phyloP scores from a whole-genome alignment of 2,113 vertebrate species.

The Pongo pygmaeus region DNA sequence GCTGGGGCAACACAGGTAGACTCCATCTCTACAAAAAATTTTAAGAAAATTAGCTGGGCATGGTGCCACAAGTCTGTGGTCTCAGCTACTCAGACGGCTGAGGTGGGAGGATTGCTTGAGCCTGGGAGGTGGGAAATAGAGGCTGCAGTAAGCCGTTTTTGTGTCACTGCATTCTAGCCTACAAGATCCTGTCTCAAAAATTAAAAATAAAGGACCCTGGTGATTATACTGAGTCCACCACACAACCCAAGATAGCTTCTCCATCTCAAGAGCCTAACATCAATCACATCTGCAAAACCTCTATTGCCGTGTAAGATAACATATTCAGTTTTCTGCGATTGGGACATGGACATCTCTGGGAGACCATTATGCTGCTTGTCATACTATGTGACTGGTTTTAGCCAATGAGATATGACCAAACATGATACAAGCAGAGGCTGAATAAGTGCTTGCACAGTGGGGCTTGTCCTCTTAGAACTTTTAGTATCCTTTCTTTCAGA shows the following conservation, averaged over 20 bases:
- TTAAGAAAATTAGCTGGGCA: too few species aligned
- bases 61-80: too few species aligned
- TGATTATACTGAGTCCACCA: not conserved
- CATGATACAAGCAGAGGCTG: not conserved
- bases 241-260: not conserved
- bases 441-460: not conserved
- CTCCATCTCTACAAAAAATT: too few species aligned
- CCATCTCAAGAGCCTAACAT: not conserved
- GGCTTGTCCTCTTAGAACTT: not conserved
- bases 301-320: not conserved
- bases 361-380: not conserved
- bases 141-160: too few species aligned
- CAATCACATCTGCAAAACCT: not conserved
- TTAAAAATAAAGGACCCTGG: not conserved
- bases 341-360: not conserved
- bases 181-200: too few species aligned
- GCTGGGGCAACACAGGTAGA: too few species aligned
- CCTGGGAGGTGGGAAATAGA: too few species aligned
- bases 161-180: too few species aligned
- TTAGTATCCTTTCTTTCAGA: not conserved
- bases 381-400: not conserved
- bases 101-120: too few species aligned
- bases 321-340: not conserved
- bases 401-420: not conserved
- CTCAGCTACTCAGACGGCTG: too few species aligned